Evolutionary conservation across 1,140 invertebrate species (phyloP).

Genomic region (Asbolus verrucosus): DNA sequence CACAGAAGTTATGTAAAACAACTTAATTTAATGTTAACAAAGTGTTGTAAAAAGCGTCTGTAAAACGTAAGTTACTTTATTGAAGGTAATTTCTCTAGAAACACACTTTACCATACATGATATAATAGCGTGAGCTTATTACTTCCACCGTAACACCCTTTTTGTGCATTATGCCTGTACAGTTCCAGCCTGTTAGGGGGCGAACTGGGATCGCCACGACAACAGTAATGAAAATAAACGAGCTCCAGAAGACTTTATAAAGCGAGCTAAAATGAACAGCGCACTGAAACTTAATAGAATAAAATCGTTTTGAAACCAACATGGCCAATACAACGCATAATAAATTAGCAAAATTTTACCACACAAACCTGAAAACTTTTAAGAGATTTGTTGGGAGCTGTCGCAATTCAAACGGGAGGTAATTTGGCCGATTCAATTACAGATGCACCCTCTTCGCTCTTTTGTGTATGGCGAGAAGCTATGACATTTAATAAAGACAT

Average conservation of each 20-base stretch:
- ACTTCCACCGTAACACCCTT: conserved; percentile 40
- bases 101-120: conserved; percentile 23
- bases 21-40: too few relatives aligned
- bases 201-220: conserved; percentile 38
- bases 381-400: too few relatives aligned
- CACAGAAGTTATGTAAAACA: too few relatives aligned
- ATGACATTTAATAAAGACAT: conserved; percentile 39
- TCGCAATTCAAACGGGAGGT: background rate
- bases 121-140: conserved; percentile 44
- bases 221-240: conserved; percentile 50
- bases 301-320: conserved; percentile 12
- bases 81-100: too few relatives aligned
- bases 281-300: conserved; percentile 17
- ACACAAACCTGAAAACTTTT: too few relatives aligned
- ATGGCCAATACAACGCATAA: too few relatives aligned
- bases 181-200: conserved; percentile 25
- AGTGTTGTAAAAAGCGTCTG: too few relatives aligned
- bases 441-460: background rate
- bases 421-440: background rate
- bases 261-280: conserved; percentile 35
- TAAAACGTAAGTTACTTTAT: too few relatives aligned
- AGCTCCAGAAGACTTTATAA: conserved; percentile 46
- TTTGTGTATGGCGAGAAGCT: background rate
- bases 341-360: too few relatives aligned
- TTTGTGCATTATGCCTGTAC: conserved; percentile 27